phyloP scores from a whole-genome alignment of 2,888 invertebrate genomes.

The Ornithoptera priamus region DNA sequence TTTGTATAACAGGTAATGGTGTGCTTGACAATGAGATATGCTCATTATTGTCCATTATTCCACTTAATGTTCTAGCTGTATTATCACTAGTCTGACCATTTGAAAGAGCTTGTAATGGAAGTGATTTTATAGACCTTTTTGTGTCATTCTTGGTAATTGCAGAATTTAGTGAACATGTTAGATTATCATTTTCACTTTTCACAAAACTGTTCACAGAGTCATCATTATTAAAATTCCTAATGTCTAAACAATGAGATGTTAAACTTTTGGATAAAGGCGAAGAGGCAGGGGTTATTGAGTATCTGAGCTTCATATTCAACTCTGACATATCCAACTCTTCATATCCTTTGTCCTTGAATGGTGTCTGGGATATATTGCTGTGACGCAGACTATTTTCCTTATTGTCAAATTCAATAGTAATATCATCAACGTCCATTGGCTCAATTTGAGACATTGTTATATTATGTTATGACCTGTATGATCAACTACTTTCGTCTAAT shows the following conservation, averaged over 20 bases:
- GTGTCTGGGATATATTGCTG: conserved; percentile 56
- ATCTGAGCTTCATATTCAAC: conserved; percentile 70
- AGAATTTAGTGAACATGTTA: conserved; percentile 62
- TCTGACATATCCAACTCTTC: conserved; percentile 72
- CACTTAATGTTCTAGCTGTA: conserved; percentile 48
- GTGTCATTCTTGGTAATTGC: conserved; percentile 52
- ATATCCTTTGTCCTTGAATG: conserved; percentile 67
- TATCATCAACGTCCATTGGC: conserved; percentile 67
- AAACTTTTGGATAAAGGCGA: conserved; percentile 72
- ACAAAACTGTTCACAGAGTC: conserved; percentile 43
- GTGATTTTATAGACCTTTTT: conserved; percentile 50
- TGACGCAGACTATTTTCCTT: conserved; percentile 68
- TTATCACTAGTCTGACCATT: conserved; percentile 50
- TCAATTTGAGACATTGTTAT: conserved; percentile 63
- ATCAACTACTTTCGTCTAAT: neutral
- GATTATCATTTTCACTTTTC: conserved; percentile 47
- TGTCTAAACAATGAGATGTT: conserved; percentile 52
- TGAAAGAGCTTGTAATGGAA: conserved; percentile 57
- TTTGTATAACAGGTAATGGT: conserved; percentile 56
- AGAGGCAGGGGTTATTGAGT: conserved; percentile 63
- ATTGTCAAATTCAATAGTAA: conserved; percentile 67
- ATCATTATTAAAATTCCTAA: conserved; percentile 46
- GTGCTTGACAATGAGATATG: conserved; percentile 59
- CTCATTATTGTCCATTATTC: conserved; percentile 54
- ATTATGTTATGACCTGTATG: neutral